Base-by-base conservation (phyloP, 2,113 vertebrate species). In the Galeopterus variegatus region DNA sequence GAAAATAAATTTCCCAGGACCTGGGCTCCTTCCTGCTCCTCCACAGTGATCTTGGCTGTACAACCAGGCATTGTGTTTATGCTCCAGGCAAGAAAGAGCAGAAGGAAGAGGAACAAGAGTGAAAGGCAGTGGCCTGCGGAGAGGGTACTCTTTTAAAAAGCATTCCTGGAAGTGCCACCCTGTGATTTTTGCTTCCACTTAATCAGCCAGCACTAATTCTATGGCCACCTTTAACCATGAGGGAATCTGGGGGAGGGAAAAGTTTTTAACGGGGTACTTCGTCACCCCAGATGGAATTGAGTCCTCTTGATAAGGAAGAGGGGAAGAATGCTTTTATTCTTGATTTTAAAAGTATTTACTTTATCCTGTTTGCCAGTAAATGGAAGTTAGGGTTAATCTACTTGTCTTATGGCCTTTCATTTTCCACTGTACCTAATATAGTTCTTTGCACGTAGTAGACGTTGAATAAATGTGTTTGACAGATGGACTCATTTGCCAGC, bases 271-370 rank as follows among this genome's bases (percentile, higher is more conserved):
- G 41, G 58, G 52, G 50, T 65, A 4, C 45, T 65, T 93, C 75
- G 50, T 48, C 28, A 41, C n/a, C 76, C 45, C 33, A 48, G 33
- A 65, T 60, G 82, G 54, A 79, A 54, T 33, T 0, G 1, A 69
- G 19, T 87, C 87, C 56, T 87, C 13, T 89, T 79, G 70, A 58
- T 79, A 96, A 83, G 65, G 58, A 89, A 85, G 64, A 70, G 36
- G 58, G 62, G 33, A 21, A 77, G 60, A 76, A 56, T 83, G 33
- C 50, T 77, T 94, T 90, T 89, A 65, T 88, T 84, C 50, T 77
- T 54, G 15, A 79, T 92, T 92, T 94, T 48, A 3, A 67, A 94
- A 87, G 15, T 81, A n/a, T 88, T 87, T 76, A 56, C 48, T 75
- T 80, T 77, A 56, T 62, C n/a, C 64, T 64, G 24, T 62, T 97